Percentiles rank a stretch among this genome's conserved stretches.
phyloP scores from a whole-genome alignment of 1,140 invertebrate species.

The Elymnias hypermnestra region DNA sequence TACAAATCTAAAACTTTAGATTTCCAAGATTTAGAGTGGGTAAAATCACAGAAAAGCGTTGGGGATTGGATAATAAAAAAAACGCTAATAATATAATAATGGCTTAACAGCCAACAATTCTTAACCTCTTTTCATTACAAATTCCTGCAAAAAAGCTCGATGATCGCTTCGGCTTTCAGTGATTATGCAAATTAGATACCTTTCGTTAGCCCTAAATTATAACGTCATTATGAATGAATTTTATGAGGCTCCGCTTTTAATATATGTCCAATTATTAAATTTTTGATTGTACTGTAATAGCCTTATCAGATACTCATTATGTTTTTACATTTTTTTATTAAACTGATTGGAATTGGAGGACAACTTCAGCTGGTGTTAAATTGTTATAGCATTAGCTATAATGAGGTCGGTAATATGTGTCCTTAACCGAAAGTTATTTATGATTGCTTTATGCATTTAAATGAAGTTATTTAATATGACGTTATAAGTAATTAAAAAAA shows the following conservation, averaged over 20 bases:
- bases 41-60: too few species aligned
- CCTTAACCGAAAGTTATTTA: too few species aligned
- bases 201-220: conserved; percentile 17
- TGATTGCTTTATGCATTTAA: too few species aligned
- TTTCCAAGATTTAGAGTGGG: too few species aligned
- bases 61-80: too few species aligned
- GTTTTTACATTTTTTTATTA: not conserved
- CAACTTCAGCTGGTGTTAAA: too few species aligned
- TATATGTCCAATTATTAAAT: not conserved
- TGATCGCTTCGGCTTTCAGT: conserved; percentile 15
- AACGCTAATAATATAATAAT: conserved; percentile 3
- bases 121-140: conserved; percentile 11
- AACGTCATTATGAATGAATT: conserved; percentile 19
- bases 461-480: too few species aligned
- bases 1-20: too few species aligned
- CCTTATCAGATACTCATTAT: not conserved
- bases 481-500: too few species aligned
- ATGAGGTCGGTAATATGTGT: too few species aligned
- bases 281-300: not conserved
- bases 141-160: conserved; percentile 11
- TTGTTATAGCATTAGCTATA: too few species aligned
- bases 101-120: conserved; percentile 1
- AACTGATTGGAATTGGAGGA: too few species aligned
- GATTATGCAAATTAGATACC: conserved; percentile 21
- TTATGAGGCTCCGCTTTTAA: not conserved